Base-by-base conservation (phyloP, 2,797 vertebrate genomes). In the Paratrypauchen microcephalus region DNA sequence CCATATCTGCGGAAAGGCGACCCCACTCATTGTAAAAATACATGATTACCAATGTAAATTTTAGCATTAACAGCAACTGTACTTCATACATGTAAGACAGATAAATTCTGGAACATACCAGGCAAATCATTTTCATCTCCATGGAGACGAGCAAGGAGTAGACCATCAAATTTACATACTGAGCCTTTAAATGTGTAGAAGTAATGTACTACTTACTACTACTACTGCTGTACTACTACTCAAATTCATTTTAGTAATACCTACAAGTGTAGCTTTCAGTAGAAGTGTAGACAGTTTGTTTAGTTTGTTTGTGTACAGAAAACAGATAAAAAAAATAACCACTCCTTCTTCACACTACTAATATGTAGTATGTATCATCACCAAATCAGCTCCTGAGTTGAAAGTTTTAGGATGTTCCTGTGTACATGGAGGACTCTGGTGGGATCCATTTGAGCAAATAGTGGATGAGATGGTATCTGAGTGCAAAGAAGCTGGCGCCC, bases 401-500 rank as follows among this genome's bases (percentile, higher is more conserved):
- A 79, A 76, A 77, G 73, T 77, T 76, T 80, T 28, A 61, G 24
- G 48, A 57, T 66, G 52, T 64, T 56, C 54, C 30, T 12, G 58
- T 65, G 28, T 57, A 67, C 69, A 83, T 75, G 70, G 47, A 57
- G 55, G 61, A 64, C 55, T 67, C 76, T 66, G 8, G 1, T 47
- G 74, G 69, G 66, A 79, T 61, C 58, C 68, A 36, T 71, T 78
- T 76, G 57, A 78, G 67, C 71, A 64, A 69, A 87, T 88, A 87
- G 85, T 80, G 71, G 83, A 68, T 70, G 57, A 11, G 80, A 88
- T 86, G 39, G 59, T 81, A 87, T 88, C 81, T 77, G 79, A 79
- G 58, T 18, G 68, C 66, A 77, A 77, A 79, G 72, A 83, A 85
- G 68, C 66, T 62, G 57, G 74, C 6, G 21, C 82, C 71, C 71